These are phyloP conservation scores for Teleogryllus oceanicus DNA, from an alignment of 2,888 invertebrate genomes.

Conservation along the genomic window DNA sequence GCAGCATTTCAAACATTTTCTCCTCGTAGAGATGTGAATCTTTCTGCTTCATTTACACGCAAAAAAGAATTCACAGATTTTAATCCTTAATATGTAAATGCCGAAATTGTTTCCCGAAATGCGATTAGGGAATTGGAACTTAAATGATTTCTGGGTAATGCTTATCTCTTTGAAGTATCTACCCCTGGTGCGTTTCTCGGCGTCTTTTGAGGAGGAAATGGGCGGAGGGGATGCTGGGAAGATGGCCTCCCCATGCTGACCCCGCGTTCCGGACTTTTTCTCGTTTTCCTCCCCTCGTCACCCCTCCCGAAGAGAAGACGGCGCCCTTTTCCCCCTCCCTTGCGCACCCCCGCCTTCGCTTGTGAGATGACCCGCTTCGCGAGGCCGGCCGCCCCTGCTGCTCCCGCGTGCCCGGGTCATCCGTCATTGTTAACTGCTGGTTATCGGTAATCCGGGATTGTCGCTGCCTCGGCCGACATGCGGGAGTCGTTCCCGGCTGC, in stretches of 20 bases:
- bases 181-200: neutral
- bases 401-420: neutral
- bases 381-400: too few relatives aligned
- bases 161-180: neutral
- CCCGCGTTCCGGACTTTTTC: neutral
- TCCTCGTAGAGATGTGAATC: neutral
- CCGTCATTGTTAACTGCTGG: slow-evolving; percentile 1
- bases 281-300: neutral
- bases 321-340: too few relatives aligned
- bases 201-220: neutral
- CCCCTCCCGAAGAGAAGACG: neutral
- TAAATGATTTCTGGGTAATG: neutral
- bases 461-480: neutral
- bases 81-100: neutral
- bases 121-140: neutral
- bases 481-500: neutral
- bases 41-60: neutral
- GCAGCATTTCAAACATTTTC: slow-evolving; percentile 3
- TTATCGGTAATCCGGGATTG: slow-evolving; percentile 1
- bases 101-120: neutral
- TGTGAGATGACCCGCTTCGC: too few relatives aligned
- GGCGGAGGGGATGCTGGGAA: too few relatives aligned
- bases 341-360: too few relatives aligned
- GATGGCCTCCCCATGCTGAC: neutral
- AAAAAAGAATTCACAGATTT: neutral